Conservation (phyloP, 2,113 vertebrate species). For the Dissostichus mawsoni region DNA sequence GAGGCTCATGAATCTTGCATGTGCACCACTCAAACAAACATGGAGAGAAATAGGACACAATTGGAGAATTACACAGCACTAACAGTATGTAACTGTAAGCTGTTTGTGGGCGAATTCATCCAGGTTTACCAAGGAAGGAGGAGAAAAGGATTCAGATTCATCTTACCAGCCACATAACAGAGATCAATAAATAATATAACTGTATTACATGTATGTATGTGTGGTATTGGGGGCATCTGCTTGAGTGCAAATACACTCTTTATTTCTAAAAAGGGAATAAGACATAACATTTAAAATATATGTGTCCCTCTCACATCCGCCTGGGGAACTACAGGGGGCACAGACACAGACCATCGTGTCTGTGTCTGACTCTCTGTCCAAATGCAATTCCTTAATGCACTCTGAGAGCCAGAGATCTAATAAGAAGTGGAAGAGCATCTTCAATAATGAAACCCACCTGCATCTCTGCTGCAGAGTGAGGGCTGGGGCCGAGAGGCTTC, state of each 20-base stretch:
- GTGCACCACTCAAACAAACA: constrained; percentile 27
- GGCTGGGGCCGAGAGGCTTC: constrained; percentile 66
- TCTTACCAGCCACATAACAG: constrained; percentile 26
- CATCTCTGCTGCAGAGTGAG: constrained; percentile 71
- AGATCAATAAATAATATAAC: constrained; percentile 44
- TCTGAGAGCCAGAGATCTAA: constrained; percentile 80
- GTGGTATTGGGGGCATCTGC: constrained; percentile 10
- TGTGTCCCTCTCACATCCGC: constrained; percentile 27
- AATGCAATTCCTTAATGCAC: constrained; percentile 84
- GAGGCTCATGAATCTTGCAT: constrained; percentile 69
- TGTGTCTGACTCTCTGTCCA: constrained; percentile 69
- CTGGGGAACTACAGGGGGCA: constrained; percentile 42
- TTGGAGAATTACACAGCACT: constrained; percentile 30
- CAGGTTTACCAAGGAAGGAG: background rate
- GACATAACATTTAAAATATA: constrained; percentile 38
- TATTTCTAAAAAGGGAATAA: constrained; percentile 43
- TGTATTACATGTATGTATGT: constrained; percentile 13
- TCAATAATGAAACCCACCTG: constrained; percentile 81
- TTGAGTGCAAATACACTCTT: constrained; percentile 37
- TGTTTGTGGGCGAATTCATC: constrained; percentile 28
- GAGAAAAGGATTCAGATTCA: constrained; percentile 37
- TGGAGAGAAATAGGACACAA: constrained; percentile 27
- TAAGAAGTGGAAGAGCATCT: constrained; percentile 79
- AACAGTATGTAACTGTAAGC: constrained; percentile 8
- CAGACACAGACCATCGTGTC: constrained; percentile 48